Evolutionary conservation across 2,888 invertebrate species (phyloP), one percentile per base, ranked within the genome.

Genomic region (Sipha maydis): DNA sequence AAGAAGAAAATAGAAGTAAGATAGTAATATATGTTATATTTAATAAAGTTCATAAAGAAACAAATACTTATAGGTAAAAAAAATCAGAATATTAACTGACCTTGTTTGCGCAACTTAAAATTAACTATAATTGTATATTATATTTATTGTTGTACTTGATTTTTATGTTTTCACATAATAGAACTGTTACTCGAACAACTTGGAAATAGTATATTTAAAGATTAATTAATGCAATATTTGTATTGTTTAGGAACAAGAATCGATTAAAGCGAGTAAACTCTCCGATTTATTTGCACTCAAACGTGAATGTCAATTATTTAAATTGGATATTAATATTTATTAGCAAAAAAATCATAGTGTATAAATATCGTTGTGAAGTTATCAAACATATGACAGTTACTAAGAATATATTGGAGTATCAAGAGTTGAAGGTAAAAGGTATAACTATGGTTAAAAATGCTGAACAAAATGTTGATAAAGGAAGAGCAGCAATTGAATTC

Each of bases 1-100:
- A 90, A 90, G 31, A 38, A 69, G 7, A 79, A 89, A 38, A 90
- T 91, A 80, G 90, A 89, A 21, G 83, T 83, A 84, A 73, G 54
- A 48, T 0, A 5, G 4, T 48, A 48, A 48, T 14, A 48, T 48
- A 48, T 48, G 2, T 48, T 2, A 41, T 41, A 41, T 41, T 11
- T 41, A 41, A 8, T 11, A 8, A 41, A 41, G 3, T 41, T 41
- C 8, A 41, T 41, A 41, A 41, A 41, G 34, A 34, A 41, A 41
- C 11, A 41, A 41, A 41, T 41, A 41, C 41, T 41, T 11, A 11
- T 14, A 48, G 14, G 11, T 1, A 14, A 48, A 48, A 14, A 2
- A 48, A 8, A 48, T 48, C 48, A 48, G 1, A 48, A 48, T 48
- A 48, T 48, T 48, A 48, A 48, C 11, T 48, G 48, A 48, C 48